Base-by-base conservation (phyloP, 2,113 vertebrate genomes). In the Geothlypis trichas region DNA sequence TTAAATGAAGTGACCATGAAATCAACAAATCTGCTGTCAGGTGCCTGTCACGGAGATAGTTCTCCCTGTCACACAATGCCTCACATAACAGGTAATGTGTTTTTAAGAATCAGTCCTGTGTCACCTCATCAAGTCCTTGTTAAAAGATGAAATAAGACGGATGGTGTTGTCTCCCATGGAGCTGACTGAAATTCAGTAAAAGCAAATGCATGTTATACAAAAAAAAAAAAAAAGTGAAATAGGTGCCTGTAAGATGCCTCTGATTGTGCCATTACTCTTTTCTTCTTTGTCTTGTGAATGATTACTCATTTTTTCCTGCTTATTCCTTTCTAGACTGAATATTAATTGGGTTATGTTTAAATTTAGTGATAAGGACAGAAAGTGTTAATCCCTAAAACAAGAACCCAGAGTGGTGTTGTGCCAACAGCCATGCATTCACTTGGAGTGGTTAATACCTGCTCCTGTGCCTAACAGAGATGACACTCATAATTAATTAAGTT, bases 1-100 rank as follows among this genome's bases (percentile, higher is more conserved):
- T 98, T 98, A 98, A 98, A 98, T 98, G 98, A 98, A 98, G 98
- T 98, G 98, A 98, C 98, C 98, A 98, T 98, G 98, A 98, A 98
- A 98, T 98, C 98, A 98, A 98, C 98, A 98, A 98, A 98, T 98
- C 98, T 98, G 98, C 98, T 98, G 98, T 98, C 98, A 98, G 98
- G 98, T 98, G 98, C 98, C 98, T 98, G 98, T 98, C 98, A 98
- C 52, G 3, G 94, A 98, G 98, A 97, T 98, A 97, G 98, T 98
- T 98, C 98, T 97, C 95, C 96, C 97, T 98, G 98, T 98, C 98
- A 98, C 98, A 98, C 98, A 98, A 87, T 98, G 98, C 97, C 90
- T 98, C 98, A 96, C 98, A 97, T 98, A 98, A 97, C 98, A 98
- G 98, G 98, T 98, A 98, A 98, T 98, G 98, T 98, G 98, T 98